Evolutionary conservation across 2,888 invertebrate species (phyloP).

Genomic region (Coelogynopora nodosa): DNA sequence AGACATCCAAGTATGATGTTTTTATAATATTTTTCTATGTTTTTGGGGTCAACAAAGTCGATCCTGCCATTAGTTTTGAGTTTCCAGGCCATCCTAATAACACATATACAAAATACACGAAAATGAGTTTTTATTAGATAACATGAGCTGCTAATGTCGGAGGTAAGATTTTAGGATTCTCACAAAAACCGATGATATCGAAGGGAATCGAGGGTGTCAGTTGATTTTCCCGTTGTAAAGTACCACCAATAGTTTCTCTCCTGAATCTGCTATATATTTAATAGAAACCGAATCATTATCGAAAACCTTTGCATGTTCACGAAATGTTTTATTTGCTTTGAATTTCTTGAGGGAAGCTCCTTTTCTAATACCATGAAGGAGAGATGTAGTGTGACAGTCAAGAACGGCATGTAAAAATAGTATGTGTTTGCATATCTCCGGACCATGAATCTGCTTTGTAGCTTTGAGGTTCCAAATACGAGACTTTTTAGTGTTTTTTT

Average conservation of each 20-base stretch:
- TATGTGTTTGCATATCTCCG: background rate
- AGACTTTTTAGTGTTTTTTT: background rate
- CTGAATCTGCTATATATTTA: background rate
- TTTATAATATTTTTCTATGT: background rate
- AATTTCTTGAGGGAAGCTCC: conserved; percentile 13
- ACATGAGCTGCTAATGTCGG: background rate
- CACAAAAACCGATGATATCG: background rate
- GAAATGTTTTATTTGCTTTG: background rate
- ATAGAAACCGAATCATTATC: background rate
- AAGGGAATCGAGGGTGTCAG: background rate
- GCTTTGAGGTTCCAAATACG: background rate
- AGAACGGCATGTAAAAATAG: background rate
- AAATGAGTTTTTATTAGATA: background rate
- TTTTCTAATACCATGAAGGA: background rate
- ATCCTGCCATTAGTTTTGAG: background rate
- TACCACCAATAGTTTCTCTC: background rate
- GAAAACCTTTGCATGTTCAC: background rate
- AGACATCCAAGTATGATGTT: background rate
- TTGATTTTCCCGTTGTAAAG: background rate
- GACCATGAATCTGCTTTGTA: background rate
- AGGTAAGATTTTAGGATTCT: background rate
- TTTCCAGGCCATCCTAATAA: background rate
- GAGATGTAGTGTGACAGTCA: background rate
- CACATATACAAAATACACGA: background rate
- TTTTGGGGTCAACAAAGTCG: background rate